phyloP scores from a whole-genome alignment of 2,888 invertebrate species.

The Creontiades dilutus region DNA sequence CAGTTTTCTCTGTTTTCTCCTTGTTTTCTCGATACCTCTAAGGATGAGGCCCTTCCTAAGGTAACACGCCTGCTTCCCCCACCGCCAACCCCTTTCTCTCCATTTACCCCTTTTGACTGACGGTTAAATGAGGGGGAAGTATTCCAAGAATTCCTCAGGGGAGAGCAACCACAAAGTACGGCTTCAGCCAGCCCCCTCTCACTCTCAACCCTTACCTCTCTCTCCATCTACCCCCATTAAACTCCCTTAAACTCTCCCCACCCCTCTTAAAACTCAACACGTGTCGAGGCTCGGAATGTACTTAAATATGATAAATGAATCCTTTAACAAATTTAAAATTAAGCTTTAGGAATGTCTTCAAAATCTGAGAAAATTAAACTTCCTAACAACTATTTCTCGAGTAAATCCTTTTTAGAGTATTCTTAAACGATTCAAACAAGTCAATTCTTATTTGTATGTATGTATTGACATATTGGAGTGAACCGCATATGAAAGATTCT shows the following conservation, averaged over 20 bases:
- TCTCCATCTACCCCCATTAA: neutral
- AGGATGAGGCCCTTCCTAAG: neutral
- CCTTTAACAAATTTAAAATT: neutral
- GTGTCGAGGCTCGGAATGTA: conserved; percentile 12
- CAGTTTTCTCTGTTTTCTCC: neutral
- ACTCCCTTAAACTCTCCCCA: neutral
- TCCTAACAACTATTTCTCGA: no score
- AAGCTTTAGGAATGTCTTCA: no score
- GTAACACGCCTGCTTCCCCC: neutral
- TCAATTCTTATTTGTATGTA: no score
- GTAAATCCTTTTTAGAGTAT: no score
- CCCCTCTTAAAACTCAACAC: conserved; percentile 10
- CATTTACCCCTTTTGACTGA: neutral
- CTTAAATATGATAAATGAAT: neutral
- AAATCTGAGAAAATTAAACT: no score
- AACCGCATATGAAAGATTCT: no score
- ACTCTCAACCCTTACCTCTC: neutral
- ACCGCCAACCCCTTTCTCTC: neutral
- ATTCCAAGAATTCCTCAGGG: conserved; percentile 40
- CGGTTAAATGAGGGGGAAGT: neutral
- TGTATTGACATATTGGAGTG: no score
- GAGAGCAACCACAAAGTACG: conserved; percentile 38
- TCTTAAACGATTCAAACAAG: no score
- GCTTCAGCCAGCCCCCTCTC: neutral
- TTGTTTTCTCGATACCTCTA: neutral